Conservation (phyloP, 2,888 invertebrate species). For the Trachelus stipa region DNA sequence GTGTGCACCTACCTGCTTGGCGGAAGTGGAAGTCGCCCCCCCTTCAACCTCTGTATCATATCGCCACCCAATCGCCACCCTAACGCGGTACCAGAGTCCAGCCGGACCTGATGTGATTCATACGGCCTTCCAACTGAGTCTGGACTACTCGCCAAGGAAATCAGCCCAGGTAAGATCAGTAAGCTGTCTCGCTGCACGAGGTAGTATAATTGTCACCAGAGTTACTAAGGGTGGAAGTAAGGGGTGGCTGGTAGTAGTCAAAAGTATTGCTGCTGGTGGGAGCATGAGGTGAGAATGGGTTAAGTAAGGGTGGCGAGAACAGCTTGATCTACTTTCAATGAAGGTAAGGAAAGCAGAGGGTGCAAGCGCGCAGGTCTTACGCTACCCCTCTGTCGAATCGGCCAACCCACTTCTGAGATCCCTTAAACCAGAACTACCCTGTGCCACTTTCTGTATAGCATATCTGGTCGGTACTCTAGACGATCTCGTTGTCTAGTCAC, state of each 20-base stretch:
- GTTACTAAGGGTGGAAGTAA: too few species aligned
- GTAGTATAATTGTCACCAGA: too few species aligned
- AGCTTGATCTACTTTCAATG: constrained; percentile 13
- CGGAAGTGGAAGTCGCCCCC: neutral
- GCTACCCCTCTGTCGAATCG: neutral
- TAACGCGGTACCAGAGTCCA: too few species aligned
- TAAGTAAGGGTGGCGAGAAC: neutral
- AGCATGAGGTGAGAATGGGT: too few species aligned
- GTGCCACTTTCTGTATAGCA: too few species aligned
- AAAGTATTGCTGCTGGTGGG: too few species aligned
- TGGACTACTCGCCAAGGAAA: too few species aligned
- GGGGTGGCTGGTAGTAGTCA: too few species aligned
- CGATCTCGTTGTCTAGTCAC: neutral
- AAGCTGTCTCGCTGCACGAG: too few species aligned
- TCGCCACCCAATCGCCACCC: neutral
- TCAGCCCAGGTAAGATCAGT: too few species aligned
- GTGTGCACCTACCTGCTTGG: neutral
- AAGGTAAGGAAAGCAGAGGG: constrained; percentile 3
- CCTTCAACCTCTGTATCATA: neutral
- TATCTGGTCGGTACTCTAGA: neutral
- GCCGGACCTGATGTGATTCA: neutral
- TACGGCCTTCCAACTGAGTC: neutral
- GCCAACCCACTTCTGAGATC: too few species aligned
- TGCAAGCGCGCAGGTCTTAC: neutral
- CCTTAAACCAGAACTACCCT: too few species aligned